Base-by-base conservation (phyloP, 2,888 invertebrate genomes). In the Steinernema carpocapsae region DNA sequence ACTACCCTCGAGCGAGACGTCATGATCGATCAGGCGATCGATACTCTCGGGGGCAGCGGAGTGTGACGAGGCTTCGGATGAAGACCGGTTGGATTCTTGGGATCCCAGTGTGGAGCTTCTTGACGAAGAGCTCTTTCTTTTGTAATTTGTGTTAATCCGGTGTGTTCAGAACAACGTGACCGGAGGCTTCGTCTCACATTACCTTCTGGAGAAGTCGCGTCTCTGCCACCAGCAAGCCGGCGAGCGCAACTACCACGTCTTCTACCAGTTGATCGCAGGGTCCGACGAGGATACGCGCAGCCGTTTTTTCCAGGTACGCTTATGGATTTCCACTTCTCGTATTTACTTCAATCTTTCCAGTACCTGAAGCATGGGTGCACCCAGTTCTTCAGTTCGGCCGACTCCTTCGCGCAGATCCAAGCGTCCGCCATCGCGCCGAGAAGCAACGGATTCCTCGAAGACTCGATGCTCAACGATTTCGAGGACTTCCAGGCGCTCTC, bases 151-250 rank as follows among this genome's bases (percentile, higher is more conserved):
- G n/a, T n/a, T n/a, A n/a, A n/a, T n/a, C n/a, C n/a, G n/a, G n/a
- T n/a, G n/a, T n/a, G n/a, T n/a, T n/a, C n/a, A 93, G 88, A 93
- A 93, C 88, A 82, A 85, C 45, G 94, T 95, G 1, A 94, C 94
- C 19, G 96, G 97, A n/a, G 97, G 97, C 0, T 94, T 93, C 87
- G 96, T 97, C 82, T 97, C 95, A 0, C 97, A 97, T 89, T 97
- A 99, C 89, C 90, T 99, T 74, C 90, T 97, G 81, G 97, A 97
- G 89, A 97, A 97, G 90, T 95, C 96, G 4, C 86, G 91, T 14
- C 24, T 81, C 42, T 95, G 95, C 88, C 92, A 93, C 0, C 95
- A 97, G 88, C 92, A 94, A 78, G 91, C 92, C 0, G 94, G 94
- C 79, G 97, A 99, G 89, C 91, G 97, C 78, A 96, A 97, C 89